phyloP scores from a whole-genome alignment of 2,113 vertebrate species.

The Prietella phreatophila region DNA sequence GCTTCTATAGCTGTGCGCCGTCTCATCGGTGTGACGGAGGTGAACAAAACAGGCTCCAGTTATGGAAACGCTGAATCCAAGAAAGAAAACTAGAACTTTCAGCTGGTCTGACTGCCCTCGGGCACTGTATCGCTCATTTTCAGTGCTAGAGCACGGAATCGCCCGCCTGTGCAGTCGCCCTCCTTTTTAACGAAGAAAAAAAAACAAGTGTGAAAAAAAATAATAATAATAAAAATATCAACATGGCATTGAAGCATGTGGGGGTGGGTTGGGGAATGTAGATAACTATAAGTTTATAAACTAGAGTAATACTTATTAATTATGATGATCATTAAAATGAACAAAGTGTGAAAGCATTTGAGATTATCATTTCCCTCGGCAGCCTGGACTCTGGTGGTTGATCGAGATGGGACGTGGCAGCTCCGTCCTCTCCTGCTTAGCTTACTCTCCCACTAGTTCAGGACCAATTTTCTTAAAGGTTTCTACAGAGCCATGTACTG shows the following conservation, averaged over 20 bases:
- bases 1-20: constrained; percentile 94
- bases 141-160: constrained; percentile 42
- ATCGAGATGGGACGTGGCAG: not conserved
- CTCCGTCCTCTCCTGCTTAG: constrained; percentile 26
- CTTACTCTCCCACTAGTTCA: constrained; percentile 13
- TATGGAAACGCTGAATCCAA: constrained; percentile 92
- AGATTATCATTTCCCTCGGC: constrained; percentile 27
- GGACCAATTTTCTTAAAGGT: constrained; percentile 12
- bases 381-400: constrained; percentile 8
- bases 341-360: constrained; percentile 15
- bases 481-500: constrained; percentile 31
- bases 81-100: constrained; percentile 82
- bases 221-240: constrained; percentile 24
- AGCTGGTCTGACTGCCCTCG: constrained; percentile 4
- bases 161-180: constrained; percentile 46
- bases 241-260: constrained; percentile 43
- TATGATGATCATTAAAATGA: constrained; percentile 26
- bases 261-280: constrained; percentile 29
- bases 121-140: constrained; percentile 33
- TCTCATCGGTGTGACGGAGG: constrained; percentile 96
- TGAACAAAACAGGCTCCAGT: constrained; percentile 94
- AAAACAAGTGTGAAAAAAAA: not conserved
- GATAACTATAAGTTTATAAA: constrained; percentile 34
- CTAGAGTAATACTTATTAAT: constrained; percentile 37
- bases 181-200: constrained; percentile 48